Base-by-base conservation (phyloP, 2,797 vertebrate species). In the Spheniscus humboldti region DNA sequence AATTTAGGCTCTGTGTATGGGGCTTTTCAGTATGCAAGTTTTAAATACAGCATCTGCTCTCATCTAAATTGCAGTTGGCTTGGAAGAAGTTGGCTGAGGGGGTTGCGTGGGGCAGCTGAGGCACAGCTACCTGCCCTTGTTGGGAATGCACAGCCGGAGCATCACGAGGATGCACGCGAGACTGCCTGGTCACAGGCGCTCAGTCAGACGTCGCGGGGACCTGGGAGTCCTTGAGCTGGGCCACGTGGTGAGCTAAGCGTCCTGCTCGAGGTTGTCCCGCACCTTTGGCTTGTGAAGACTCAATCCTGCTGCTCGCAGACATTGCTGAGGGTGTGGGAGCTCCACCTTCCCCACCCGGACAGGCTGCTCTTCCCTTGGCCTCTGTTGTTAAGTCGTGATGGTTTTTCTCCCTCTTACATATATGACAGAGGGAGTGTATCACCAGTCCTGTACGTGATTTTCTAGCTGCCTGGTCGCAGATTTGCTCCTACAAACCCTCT, bases 111-210 rank as follows among this genome's bases (percentile, higher is more conserved):
- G 53, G 53, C 0, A 0, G 48, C 91, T 10, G 6, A 94, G 75
- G 33, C 43, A 3, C 52, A 39, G 33, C 60, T 50, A 24, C 87
- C 73, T 81, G 57, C 41, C 43, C 30, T 37, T 1, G 11, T 2
- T n/a, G 83, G 64, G 87, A 47, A 60, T 2, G 8, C 31, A 2
- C 8, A 18, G n/a, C 53, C 4, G 0, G 2, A 50, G 55, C 74
- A 64, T 30, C 24, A 9, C 0, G 0, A 50, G 66, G 72, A 11
- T 33, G 45, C 47, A 1, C 0, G 0, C 11, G 57, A 25, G 27
- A 30, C 39, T 1, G 2, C 31, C 74, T 53, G 76, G 86, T 28
- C 59, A 4, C 35, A 64, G 13, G 15, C 2, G 1, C 43, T 59
- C 9, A 4, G 69, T 47, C 47, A 16, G 77, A 86, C n/a, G 37